A percentile compares a stretch with the other conserved stretches of the same genome.
Evolutionary conservation across 1,140 invertebrate species (phyloP).

Genomic region (Zaprionus africanus): DNA sequence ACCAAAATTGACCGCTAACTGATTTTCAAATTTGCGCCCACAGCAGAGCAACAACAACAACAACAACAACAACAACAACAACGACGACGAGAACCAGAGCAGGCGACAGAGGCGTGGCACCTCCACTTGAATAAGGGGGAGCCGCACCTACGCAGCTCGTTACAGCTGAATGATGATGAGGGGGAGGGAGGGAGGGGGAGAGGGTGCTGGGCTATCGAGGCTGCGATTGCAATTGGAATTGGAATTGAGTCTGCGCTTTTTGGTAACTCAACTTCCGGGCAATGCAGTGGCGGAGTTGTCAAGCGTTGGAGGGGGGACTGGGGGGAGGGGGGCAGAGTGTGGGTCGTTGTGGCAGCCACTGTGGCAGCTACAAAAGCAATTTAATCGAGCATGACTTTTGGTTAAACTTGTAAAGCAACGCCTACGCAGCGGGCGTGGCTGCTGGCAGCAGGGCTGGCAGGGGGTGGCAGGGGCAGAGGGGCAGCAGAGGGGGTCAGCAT

Average conservation of each 20-base stretch:
- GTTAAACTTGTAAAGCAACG: slow-evolving; percentile 82
- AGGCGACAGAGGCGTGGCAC: slow-evolving; percentile 3
- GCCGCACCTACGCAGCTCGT: slow-evolving; percentile 72
- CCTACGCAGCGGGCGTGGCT: slow-evolving; percentile 54
- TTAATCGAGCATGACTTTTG: slow-evolving; percentile 84
- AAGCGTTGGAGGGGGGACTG: not conserved
- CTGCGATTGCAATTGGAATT: slow-evolving; percentile 44
- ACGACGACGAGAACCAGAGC: not conserved
- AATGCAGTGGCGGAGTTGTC: slow-evolving; percentile 3
- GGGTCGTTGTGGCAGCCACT: slow-evolving; percentile 12
- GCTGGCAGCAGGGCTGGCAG: not conserved
- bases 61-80: too few relatives aligned
- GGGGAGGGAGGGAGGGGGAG: not conserved
- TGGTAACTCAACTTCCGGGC: slow-evolving; percentile 75
- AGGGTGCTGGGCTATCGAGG: not conserved
- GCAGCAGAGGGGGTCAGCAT: not conserved
- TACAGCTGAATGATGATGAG: slow-evolving; percentile 49
- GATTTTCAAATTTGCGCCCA: slow-evolving; percentile 75
- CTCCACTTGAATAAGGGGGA: not conserved
- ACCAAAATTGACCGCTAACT: slow-evolving; percentile 77
- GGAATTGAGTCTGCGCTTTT: slow-evolving; percentile 60
- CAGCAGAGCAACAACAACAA: not conserved
- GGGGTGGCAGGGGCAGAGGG: not conserved
- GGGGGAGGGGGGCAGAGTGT: not conserved
- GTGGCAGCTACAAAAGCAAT: slow-evolving; percentile 66